Evolutionary conservation across 2,113 vertebrate species (phyloP), one percentile per base, ranked within the genome.

Genomic region (Zapus hudsonius): DNA sequence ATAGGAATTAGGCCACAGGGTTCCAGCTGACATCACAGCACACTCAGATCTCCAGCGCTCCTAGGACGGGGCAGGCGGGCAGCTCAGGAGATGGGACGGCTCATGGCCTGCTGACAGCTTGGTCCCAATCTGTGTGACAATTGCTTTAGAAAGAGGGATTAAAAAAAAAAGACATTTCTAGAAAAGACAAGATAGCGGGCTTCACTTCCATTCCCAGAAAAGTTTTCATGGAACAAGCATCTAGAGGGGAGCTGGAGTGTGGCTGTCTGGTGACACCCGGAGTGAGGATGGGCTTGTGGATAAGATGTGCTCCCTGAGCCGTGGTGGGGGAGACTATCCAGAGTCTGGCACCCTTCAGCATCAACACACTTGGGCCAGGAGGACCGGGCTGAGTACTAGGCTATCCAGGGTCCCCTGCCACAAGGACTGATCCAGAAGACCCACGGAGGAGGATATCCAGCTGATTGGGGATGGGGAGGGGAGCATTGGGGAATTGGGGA

Each of bases 231-330:
- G 29, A 44, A 19, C 57, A 38, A 17, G 9, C n/a, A 5, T 12
- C 38, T 33, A 31, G 33, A 36, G 79, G 72, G 3, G 6, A 2
- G 66, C 20, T 10, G 2, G 38, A 1, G 7, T 55, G n/a, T 44
- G 61, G 17, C 0, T 0, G 19, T 69, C 6, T 33, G 22, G 11
- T 8, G 23, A 16, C 4, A 1, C 31, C 0, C 29, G 55, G 78
- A 67, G 42, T 23, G 78, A 76, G 29, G 38, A 3, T 0, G 20
- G 52, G 52, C 67, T 42, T 4, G 1, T 10, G 3, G 36, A 27
- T 33, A 11, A 19, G 3, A 23, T 11, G 0, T 1, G 33, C 29
- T 36, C 64, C 3, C 23, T 7, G 79, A n/a, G n/a, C n/a, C n/a
- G n/a, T n/a, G n/a, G n/a, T n/a, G n/a, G n/a, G n/a, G n/a, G n/a